These are phyloP conservation scores for Vesta saturnalis DNA, from an alignment of 2,888 invertebrate species.

Conservation along the genomic window DNA sequence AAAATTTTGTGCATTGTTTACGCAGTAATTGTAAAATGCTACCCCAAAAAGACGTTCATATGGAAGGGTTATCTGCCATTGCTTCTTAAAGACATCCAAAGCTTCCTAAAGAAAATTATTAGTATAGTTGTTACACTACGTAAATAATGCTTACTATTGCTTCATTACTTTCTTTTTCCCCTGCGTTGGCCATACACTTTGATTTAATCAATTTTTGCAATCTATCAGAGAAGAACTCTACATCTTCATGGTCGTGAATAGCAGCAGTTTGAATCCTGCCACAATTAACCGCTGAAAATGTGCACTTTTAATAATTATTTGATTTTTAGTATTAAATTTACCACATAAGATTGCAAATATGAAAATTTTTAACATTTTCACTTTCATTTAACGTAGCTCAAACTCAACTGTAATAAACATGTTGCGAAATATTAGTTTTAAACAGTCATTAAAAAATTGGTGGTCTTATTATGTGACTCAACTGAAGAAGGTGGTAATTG, in stretches of 20 bases:
- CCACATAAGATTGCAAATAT: neutral
- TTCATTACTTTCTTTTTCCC: neutral
- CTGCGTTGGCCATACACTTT: slow-evolving; percentile 17
- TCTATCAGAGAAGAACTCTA: slow-evolving; percentile 18
- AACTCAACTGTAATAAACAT: neutral
- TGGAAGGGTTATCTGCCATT: slow-evolving; percentile 16
- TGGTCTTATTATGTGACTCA: neutral
- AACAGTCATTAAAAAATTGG: slow-evolving; percentile 1
- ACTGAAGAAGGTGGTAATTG: slow-evolving; percentile 6
- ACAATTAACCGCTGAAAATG: neutral
- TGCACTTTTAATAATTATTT: neutral
- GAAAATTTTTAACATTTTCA: neutral
- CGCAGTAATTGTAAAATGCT: slow-evolving; percentile 22
- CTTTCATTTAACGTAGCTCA: neutral
- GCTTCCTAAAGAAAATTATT: slow-evolving; percentile 9
- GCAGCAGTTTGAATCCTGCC: neutral
- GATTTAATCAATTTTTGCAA: slow-evolving; percentile 14
- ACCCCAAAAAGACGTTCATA: neutral
- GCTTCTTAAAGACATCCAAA: slow-evolving; percentile 9
- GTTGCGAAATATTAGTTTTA: slow-evolving; percentile 7
- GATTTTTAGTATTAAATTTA: neutral
- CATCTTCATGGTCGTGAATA: neutral
- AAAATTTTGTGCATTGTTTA: slow-evolving; percentile 8
- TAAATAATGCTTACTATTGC: slow-evolving; percentile 17
- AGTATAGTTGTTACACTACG: too few species aligned